A percentile compares a stretch with the other conserved stretches of the same genome.
phyloP scores from a whole-genome alignment of 2,888 invertebrate species.

The Xestoiulus laeticollis region DNA sequence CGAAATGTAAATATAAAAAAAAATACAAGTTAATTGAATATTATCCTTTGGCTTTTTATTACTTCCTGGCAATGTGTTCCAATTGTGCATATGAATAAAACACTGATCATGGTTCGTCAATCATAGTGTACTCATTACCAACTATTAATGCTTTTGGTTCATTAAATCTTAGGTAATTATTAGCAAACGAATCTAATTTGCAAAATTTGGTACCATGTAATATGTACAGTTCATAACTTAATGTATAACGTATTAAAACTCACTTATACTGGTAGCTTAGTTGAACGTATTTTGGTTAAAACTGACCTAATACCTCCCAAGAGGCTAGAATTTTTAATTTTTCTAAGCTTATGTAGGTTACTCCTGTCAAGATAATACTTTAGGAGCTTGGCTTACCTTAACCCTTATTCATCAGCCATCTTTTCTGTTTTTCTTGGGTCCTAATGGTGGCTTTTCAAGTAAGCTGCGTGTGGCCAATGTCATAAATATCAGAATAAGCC shows the following conservation, averaged over 20 bases:
- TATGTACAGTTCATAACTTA: too few species aligned
- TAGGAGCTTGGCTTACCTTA: background rate
- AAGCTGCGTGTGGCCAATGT: background rate
- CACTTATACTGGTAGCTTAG: too few species aligned
- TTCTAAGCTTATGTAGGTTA: conserved; percentile 15
- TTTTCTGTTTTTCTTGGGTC: background rate
- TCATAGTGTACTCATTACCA: too few species aligned
- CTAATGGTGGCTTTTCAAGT: background rate
- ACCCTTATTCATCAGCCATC: conserved; percentile 16
- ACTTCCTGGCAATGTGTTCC: background rate
- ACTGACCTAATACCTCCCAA: background rate
- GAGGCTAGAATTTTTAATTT: background rate
- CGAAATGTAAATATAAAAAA: background rate
- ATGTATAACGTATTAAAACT: background rate
- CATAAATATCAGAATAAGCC: background rate
- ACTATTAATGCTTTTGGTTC: too few species aligned
- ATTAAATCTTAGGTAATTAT: too few species aligned
- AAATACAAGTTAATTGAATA: background rate
- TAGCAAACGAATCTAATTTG: too few species aligned
- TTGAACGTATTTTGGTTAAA: background rate
- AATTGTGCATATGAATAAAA: too few species aligned
- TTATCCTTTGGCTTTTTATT: background rate
- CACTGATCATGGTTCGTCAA: too few species aligned
- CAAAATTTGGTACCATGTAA: too few species aligned
- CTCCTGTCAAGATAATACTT: background rate